phyloP scores from a whole-genome alignment of 1,140 invertebrate genomes.

The Micrasema longulum region DNA sequence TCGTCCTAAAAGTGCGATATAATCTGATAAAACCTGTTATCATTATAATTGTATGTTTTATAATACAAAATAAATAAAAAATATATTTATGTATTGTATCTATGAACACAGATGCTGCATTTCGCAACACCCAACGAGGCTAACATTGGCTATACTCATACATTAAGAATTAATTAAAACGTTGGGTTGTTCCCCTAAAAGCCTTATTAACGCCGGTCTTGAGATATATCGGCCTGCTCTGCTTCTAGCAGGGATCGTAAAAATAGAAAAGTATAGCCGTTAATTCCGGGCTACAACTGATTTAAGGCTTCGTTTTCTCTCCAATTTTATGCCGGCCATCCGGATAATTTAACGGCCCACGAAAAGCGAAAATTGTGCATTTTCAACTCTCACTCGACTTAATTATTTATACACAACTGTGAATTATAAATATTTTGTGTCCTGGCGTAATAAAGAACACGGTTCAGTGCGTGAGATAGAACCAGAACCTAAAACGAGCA shows the following conservation, averaged over 20 bases:
- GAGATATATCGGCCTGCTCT: constrained; percentile 49
- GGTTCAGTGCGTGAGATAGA: too few species aligned
- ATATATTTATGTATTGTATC: too few species aligned
- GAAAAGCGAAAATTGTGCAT: constrained; percentile 25
- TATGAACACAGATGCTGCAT: constrained; percentile 22
- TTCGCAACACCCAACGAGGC: constrained; percentile 4
- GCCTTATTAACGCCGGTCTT: constrained; percentile 50
- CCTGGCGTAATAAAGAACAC: too few species aligned
- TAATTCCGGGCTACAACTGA: constrained; percentile 50
- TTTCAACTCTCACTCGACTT: constrained; percentile 18
- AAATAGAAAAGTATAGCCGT: constrained; percentile 53
- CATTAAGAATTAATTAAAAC: constrained; percentile 56
- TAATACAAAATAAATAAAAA: too few species aligned
- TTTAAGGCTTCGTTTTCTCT: constrained; percentile 51
- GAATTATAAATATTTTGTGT: too few species aligned
- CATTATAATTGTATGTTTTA: too few species aligned
- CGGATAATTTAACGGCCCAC: constrained; percentile 44
- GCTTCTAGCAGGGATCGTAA: constrained; percentile 47
- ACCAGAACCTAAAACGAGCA: too few species aligned
- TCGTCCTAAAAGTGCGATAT: too few species aligned
- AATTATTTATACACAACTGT: constrained; percentile 9
- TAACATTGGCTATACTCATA: constrained; percentile 48
- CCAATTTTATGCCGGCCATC: constrained; percentile 36
- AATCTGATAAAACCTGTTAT: too few species aligned
- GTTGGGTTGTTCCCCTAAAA: constrained; percentile 51